Base-by-base conservation (phyloP, 2,888 invertebrate genomes). In the Spilarctia lutea region DNA sequence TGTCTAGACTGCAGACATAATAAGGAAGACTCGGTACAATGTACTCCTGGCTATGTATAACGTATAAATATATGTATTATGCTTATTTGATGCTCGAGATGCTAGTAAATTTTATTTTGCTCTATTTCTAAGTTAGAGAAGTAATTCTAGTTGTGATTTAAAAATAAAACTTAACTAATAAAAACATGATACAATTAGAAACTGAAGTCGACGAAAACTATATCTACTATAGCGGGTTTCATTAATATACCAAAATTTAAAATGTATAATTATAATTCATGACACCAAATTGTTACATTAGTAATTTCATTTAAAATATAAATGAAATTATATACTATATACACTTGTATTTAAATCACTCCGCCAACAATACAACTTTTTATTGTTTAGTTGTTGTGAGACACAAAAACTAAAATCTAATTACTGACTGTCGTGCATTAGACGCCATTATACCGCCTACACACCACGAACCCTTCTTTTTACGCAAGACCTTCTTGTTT, bases 1-100 rank as follows among this genome's bases (percentile, higher is more conserved):
- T 73, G 93, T 93, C 93, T 92, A 93, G 92, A 91, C 93, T 89
- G 85, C 86, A 86, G 87, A 87, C 89, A 79, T 81, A 80, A 85
- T 85, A 81, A 89, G 90, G 92, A 91, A 91, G 88, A 86, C 85
- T 81, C 83, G 73, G 90, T 88, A 86, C 91, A 85, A 85, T 90
- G 91, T 88, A 88, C 90, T 82, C 45, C 35, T n/a, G 30, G 11
- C 13, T 39, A 24, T 66, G 4, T n/a, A 27, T 35, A 66, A 74
- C 56, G 65, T 74, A 30, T 45, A 56, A n/a, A n/a, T 56, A 56
- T 63, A 30, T 30, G 6, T 63, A 63, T 30, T 30, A 63, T 6
- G 30, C 16, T 63, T 63, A 63, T 13, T 60, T 60, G 11, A 27
- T 27, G n/a, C 11, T 56, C 6, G 24, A 52, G 52, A 52, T 56